Base-by-base conservation (phyloP, 1,140 invertebrate genomes). In the Monomorium pharaonis region DNA sequence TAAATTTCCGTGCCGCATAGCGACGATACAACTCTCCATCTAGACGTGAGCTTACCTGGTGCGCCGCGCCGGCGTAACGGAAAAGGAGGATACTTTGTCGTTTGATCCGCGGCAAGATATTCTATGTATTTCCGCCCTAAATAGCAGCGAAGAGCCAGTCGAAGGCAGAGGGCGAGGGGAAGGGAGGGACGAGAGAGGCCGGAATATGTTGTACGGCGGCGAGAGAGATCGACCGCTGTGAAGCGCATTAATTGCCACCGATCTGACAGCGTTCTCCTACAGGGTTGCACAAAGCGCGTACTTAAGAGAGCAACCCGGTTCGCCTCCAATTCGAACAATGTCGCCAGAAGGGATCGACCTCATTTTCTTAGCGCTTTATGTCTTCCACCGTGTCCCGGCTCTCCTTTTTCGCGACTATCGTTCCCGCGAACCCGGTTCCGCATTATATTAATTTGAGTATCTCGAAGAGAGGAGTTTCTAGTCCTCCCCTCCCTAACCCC, bases 161-260 rank as follows among this genome's bases (percentile, higher is more conserved):
- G 54, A 12, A 1, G 72, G 70, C 3, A 7, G n/a, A n/a, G n/a
- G 24, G 2, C 4, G 56, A 2, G 27, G 9, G 27, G 49, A 37
- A 24, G 12, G 10, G 24, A 67, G 62, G 67, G 47, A 81, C 76
- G 70, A 27, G 47, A 27, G 47, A 67, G 85, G 75, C 33, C 85
- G 51, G 89, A 90, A 89, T 87, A 60, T 74, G 49, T 18, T 24
- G 72, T 84, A 67, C 70, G 72, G 49, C 75, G 56, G 56, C 58
- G 69, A 78, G 86, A 78, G 86, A 85, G 75, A 78, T 86, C 85
- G 78, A 69, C 81, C 85, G 87, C 87, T 90, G 77, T 89, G 89
- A 90, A 89, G 87, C 89, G 89, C 69, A 74, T 85, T 90, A 90
- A 90, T 90, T 89, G 88, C 84, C 88, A 90, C 81, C 76, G 75